Conservation (phyloP, 2,888 invertebrate genomes). For the Siphlonurus alternatus region DNA sequence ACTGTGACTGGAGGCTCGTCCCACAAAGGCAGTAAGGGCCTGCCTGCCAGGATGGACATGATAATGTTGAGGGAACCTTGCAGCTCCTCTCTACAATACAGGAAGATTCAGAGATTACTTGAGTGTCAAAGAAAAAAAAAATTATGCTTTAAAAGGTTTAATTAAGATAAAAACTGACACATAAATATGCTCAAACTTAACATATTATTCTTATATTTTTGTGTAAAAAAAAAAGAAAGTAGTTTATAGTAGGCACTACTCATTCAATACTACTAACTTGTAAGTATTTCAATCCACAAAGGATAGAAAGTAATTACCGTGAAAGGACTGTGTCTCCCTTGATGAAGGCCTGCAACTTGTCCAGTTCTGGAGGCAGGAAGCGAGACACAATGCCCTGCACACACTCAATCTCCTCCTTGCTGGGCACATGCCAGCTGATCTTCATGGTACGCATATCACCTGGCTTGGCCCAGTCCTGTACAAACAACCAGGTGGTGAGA, state of each 20-base stretch:
- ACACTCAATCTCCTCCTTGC: slow-evolving; percentile 44
- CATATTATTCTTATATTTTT: neutral
- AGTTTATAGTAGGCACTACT: no score
- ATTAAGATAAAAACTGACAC: no score
- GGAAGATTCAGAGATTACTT: no score
- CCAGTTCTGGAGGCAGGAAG: slow-evolving; percentile 47
- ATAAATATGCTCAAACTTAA: no score
- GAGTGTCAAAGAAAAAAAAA: no score
- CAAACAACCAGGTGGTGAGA: no score
- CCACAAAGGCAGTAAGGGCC: slow-evolving; percentile 51
- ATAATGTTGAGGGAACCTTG: slow-evolving; percentile 49
- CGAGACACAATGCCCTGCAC: slow-evolving; percentile 45
- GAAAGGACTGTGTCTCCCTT: slow-evolving; percentile 25
- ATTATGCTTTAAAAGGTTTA: no score
- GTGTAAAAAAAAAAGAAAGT: neutral
- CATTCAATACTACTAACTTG: neutral
- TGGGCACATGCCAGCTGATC: slow-evolving; percentile 64
- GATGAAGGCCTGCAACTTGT: slow-evolving; percentile 36
- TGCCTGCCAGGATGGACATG: slow-evolving; percentile 44
- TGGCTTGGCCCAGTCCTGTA: slow-evolving; percentile 61
- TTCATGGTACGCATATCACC: slow-evolving; percentile 44
- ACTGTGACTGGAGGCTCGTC: slow-evolving; percentile 38
- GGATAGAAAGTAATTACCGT: slow-evolving; percentile 10
- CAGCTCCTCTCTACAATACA: slow-evolving; percentile 42
- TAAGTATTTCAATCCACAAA: neutral